A percentile compares a stretch with the other conserved stretches of the same genome.
Conservation (phyloP, 2,888 invertebrate species). For the Teleiodes luculella region DNA sequence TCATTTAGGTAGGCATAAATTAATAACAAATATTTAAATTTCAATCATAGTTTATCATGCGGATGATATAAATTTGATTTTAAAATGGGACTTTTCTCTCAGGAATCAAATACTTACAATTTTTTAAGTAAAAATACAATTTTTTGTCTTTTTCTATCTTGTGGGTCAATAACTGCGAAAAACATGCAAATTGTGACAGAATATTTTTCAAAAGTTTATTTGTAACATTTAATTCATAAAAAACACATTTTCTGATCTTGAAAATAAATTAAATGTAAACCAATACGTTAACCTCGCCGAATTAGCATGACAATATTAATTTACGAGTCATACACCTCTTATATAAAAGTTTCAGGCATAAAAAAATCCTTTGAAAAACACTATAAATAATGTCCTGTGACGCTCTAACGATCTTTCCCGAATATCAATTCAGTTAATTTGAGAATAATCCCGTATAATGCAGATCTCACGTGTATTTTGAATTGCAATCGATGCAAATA, state of each 20-base stretch:
- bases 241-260: background rate
- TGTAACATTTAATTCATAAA: background rate
- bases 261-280: background rate
- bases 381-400: constrained; percentile 35
- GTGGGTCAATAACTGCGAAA: too few species aligned
- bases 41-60: too few species aligned
- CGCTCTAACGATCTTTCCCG: constrained; percentile 38
- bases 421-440: constrained; percentile 38
- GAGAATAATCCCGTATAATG: constrained; percentile 45
- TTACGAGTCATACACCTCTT: background rate
- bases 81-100: too few species aligned
- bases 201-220: too few species aligned
- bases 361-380: constrained; percentile 23
- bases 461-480: constrained; percentile 24
- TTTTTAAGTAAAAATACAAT: too few species aligned
- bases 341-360: background rate
- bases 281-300: background rate
- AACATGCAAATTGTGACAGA: too few species aligned
- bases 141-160: too few species aligned
- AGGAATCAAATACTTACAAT: too few species aligned
- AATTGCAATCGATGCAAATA: constrained; percentile 36
- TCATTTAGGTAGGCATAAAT: too few species aligned
- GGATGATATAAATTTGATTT: too few species aligned
- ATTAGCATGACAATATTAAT: background rate
- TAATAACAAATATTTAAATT: too few species aligned